Percentiles rank a stretch among this genome's conserved stretches.
phyloP scores from a whole-genome alignment of 2,797 vertebrate species.

The Amblyopsis hoosieri region DNA sequence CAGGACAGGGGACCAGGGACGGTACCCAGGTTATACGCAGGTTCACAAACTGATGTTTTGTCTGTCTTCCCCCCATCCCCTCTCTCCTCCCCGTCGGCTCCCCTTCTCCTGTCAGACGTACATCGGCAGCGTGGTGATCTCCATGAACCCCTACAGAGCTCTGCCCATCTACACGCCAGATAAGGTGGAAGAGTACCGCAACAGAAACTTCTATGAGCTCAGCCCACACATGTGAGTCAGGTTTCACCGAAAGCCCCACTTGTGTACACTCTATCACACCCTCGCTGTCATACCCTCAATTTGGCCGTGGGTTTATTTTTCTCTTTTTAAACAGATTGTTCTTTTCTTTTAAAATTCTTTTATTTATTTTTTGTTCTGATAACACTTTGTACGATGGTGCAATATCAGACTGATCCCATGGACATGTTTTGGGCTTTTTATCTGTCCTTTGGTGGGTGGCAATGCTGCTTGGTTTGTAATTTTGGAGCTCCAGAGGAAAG shows the following conservation, averaged over 20 bases:
- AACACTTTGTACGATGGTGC: too few relatives aligned
- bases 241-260: not conserved
- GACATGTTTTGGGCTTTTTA: too few relatives aligned
- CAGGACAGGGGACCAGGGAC: not conserved
- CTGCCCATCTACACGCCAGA: slow-evolving; percentile 95
- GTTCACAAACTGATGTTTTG: too few relatives aligned
- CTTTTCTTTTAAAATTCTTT: too few relatives aligned
- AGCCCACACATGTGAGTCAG: slow-evolving; percentile 98
- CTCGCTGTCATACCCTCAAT: not conserved
- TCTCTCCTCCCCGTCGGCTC: not conserved
- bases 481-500: too few relatives aligned
- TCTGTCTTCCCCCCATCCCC: too few relatives aligned
- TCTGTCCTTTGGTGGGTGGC: too few relatives aligned
- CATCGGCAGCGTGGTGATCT: slow-evolving; percentile 98
- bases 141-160: slow-evolving; percentile 93
- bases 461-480: too few relatives aligned
- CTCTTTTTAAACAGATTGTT: too few relatives aligned
- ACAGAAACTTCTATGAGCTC: slow-evolving; percentile 98
- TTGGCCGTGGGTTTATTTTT: too few relatives aligned
- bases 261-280: not conserved
- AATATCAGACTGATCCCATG: too few relatives aligned
- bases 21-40: not conserved
- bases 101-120: slow-evolving; percentile 83
- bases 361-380: too few relatives aligned
- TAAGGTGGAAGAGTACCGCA: slow-evolving; percentile 98